phyloP scores from a whole-genome alignment of 2,888 invertebrate genomes.

The Agonopterix alstromeriana region DNA sequence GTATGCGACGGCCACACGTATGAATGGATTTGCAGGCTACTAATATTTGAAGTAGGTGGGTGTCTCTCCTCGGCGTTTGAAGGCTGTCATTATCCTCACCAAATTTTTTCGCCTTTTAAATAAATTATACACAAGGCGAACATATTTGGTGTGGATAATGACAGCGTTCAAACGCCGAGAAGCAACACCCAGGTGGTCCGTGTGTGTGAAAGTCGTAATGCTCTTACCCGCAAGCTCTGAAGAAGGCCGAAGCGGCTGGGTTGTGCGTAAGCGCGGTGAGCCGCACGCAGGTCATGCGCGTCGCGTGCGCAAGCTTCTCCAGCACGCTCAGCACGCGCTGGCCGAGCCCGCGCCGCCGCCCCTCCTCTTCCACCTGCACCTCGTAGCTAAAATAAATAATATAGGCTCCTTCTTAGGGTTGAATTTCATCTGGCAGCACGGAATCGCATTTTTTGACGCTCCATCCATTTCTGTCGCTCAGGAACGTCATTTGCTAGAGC shows the following conservation, averaged over 20 bases:
- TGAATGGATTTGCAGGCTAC: background rate
- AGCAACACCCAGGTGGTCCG: too few relatives aligned
- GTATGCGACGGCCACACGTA: too few relatives aligned
- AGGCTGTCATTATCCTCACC: too few relatives aligned
- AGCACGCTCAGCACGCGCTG: slow-evolving; percentile 87
- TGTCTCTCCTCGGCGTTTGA: too few relatives aligned
- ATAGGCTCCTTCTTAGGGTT: too few relatives aligned
- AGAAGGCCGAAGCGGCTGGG: slow-evolving; percentile 83
- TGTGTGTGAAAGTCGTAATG: background rate
- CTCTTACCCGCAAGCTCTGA: slow-evolving; percentile 83
- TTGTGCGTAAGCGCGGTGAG: slow-evolving; percentile 90
- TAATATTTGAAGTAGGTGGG: too few relatives aligned
- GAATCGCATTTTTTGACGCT: too few relatives aligned
- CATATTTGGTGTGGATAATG: background rate
- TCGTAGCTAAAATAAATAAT: slow-evolving; percentile 86
- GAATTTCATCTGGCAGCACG: too few relatives aligned
- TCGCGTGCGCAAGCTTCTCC: slow-evolving; percentile 84
- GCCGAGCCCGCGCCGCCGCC: slow-evolving; percentile 88
- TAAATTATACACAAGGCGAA: too few relatives aligned
- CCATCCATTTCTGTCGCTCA: too few relatives aligned
- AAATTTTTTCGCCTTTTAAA: too few relatives aligned
- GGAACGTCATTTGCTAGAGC: too few relatives aligned
- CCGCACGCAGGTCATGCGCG: slow-evolving; percentile 87
- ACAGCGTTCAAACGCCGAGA: background rate
- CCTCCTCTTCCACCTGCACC: slow-evolving; percentile 84